Conservation (phyloP, 2,888 invertebrate species). For the Drosophila anomalata region DNA sequence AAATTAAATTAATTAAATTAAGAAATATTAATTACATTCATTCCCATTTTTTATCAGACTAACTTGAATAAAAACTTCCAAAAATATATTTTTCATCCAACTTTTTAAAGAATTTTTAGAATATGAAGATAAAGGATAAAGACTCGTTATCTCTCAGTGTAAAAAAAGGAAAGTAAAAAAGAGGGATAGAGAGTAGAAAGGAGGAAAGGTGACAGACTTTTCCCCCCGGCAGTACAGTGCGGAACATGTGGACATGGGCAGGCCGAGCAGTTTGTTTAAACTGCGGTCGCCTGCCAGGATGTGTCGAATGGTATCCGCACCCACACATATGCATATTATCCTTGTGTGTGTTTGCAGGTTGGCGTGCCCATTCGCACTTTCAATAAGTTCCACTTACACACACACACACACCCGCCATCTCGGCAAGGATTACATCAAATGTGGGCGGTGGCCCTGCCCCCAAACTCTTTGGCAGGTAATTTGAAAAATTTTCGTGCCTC, state of each 20-base stretch:
- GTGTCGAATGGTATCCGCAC: conserved; percentile 15
- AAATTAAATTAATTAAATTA: not conserved
- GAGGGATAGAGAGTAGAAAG: conserved; percentile 15
- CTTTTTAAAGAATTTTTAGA: too few relatives aligned
- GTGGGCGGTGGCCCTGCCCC: conserved; percentile 14
- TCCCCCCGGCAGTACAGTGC: conserved; percentile 19
- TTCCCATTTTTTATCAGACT: too few relatives aligned
- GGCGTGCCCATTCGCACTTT: conserved; percentile 67
- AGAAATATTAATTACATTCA: not conserved
- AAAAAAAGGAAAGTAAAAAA: conserved; percentile 4
- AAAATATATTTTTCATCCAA: too few relatives aligned
- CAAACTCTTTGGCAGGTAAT: conserved; percentile 50
- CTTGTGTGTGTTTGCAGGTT: conserved; percentile 43
- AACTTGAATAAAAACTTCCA: too few relatives aligned
- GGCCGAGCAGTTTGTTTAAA: conserved; percentile 69
- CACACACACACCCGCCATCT: conserved; percentile 25
- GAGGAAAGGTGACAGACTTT: conserved; percentile 62
- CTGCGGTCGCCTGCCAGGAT: conserved; percentile 66
- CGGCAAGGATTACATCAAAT: conserved; percentile 11
- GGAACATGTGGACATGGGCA: conserved; percentile 37
- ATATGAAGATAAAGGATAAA: too few relatives aligned
- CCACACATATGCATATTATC: conserved; percentile 21
- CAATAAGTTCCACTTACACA: conserved; percentile 46
- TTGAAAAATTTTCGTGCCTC: conserved; percentile 66
- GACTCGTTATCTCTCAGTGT: not conserved